Evolutionary conservation across 2,797 vertebrate genomes (phyloP), one percentile per base, ranked within the genome.

Genomic region (Halcyon smyrnensis): DNA sequence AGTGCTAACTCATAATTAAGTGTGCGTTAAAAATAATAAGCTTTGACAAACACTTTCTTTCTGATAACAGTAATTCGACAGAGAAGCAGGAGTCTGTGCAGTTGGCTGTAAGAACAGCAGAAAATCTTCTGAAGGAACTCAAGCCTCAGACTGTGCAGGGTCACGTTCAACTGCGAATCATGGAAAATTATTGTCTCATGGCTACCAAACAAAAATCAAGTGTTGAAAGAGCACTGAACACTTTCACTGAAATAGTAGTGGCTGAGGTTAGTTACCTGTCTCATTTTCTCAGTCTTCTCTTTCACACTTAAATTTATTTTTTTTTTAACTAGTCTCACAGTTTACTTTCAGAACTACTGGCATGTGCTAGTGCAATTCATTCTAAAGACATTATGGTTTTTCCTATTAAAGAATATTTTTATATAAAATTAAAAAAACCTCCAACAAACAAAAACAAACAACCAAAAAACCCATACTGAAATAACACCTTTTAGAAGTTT

Each of bases 61-160:
- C 59, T 51, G 54, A 53, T 96, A 74, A 53, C 82, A 99, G 99
- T 81, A 99, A 99, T 98, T 99, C 99, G 59, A 98, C 98, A 41
- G 99, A 99, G 97, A 99, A 99, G 97, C 99, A 99, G 96, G 99
- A 99, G 88, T 99, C 99, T 2, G 99, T 99, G 93, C 99, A 99
- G 96, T 96, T 99, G 87, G 99, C 99, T 76, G 99, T 99, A 89
- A 98, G 99, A 97, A 99, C 99, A 30, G 99, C 99, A 12, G 99
- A 99, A 98, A 99, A 99, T 94, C 99, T 99, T 70, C 97, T 99
- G 84, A 99, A 99, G 95, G 99, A 99, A 87, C 97, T 99, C 56
- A 99, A 99, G 96, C 99, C 99, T 39, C 99, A 99, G 98, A 99
- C 99, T 1, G 15, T 97, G 17, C 98, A 99, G 45, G 99, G 99